These are phyloP conservation scores for Scrobipalpa costella DNA, from an alignment of 2,888 invertebrate species.

Conservation along the genomic window DNA sequence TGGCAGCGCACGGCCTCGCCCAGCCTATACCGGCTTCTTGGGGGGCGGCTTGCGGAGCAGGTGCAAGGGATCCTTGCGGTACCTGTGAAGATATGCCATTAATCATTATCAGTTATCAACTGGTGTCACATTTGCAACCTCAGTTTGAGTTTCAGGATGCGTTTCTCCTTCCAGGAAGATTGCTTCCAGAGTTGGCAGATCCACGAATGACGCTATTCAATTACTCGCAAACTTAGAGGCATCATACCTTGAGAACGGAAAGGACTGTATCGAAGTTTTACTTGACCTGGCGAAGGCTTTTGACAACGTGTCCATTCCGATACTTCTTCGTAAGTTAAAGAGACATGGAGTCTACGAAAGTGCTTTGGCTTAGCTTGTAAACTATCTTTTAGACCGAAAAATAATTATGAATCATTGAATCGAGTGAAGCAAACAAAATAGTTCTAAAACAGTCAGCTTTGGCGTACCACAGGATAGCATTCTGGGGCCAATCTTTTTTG, in stretches of 20 bases:
- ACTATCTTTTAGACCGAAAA: background rate
- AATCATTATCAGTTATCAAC: background rate
- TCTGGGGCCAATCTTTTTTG: background rate
- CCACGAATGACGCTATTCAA: slow-evolving; percentile 23
- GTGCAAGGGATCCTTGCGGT: slow-evolving; percentile 84
- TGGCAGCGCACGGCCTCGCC: slow-evolving; percentile 65
- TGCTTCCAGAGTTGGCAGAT: slow-evolving; percentile 8
- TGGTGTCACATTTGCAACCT: background rate
- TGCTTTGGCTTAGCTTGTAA: background rate
- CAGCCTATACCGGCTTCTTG: slow-evolving; percentile 72
- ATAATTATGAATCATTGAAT: no score
- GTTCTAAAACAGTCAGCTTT: no score
- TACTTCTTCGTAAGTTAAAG: slow-evolving; percentile 9
- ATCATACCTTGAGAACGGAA: background rate
- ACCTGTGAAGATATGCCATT: slow-evolving; percentile 75
- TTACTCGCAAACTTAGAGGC: background rate
- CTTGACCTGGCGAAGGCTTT: background rate
- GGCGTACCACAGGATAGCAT: background rate
- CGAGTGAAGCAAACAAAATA: background rate
- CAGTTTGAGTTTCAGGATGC: no score
- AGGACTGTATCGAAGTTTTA: slow-evolving; percentile 1
- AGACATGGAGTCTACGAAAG: background rate
- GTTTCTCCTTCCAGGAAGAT: no score
- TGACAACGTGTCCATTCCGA: background rate
- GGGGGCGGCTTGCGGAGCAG: slow-evolving; percentile 60